Base-by-base conservation (phyloP, 92 coral and sea anemone genomes). In the Palythoa grandis region DNA sequence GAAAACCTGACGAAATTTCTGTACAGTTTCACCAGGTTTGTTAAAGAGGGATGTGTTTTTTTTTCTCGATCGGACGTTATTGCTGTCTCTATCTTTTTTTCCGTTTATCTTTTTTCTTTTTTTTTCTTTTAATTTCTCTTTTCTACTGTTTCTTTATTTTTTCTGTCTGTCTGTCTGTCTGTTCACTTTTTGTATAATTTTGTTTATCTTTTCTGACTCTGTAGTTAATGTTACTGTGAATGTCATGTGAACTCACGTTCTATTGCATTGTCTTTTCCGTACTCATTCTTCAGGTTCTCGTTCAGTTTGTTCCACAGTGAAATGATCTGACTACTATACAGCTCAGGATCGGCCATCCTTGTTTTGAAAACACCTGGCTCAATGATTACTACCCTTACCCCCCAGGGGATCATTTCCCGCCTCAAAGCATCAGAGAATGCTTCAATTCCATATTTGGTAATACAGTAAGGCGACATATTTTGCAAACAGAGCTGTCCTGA, bases 401-500 rank as follows among this genome's bases (percentile, higher is more conserved):
- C 87, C 93, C 93, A 87, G 40, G 68, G 76, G 22, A 58, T 25
- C 84, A 90, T 43, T 77, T 90, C 93, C 3, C 86, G 86, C 66
- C 93, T 77, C 53, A 90, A 50, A 11, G 90, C 93, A 70, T 90
- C 93, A 3, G 90, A 87, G 76, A 90, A 90, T 70, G 88, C 93
- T 63, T 90, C 93, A 19, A 90, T 90, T 16, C 85, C 93, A 90
- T 80, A 90, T 73, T 90, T 90, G 77, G 78, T 77, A 14, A 77
- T 52, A 68, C 93, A 90, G 67, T 90, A 90, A 11, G 88, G 85
- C 15, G 84, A 79, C 84, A 79, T 79, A 39, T 63, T 63, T 50
- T 79, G 84, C 54, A 79, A 67, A 47, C 40, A 39, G 60, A 79
- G 74, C 40, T 79, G 84, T 12, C 84, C 84, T 79, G 72, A 65